Base-by-base conservation (phyloP, 1,140 invertebrate genomes). In the Cecropterus lyciades region DNA sequence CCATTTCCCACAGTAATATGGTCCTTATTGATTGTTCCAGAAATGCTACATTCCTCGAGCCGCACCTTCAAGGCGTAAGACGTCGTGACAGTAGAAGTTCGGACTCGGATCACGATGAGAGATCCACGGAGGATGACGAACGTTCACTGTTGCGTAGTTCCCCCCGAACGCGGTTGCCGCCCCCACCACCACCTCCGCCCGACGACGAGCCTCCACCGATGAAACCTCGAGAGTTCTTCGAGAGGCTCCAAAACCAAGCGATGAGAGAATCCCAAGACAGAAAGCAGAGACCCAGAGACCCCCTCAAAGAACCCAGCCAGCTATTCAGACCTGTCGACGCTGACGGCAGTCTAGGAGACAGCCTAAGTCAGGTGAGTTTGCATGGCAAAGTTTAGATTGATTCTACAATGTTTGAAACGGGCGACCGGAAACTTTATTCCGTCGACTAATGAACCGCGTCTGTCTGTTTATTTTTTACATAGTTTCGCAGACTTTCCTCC, bases 91-190 rank as follows among this genome's bases (percentile, higher is more conserved):
- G 89, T 46, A 78, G 87, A 7, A 92, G 90, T 66, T 92, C 92
- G 1, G 92, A 93, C 66, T 88, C 87, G 2, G 89, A 91, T 52
- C 90, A 89, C 68, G 90, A 92, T 81, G 92, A 92, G 68, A 79
- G 89, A n/a, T 91, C 89, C 0, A 91, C 90, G n/a, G 92, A 92
- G 69, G 92, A 93, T 75, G 92, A 93, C 69, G 92, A 93, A 72
- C 79, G 91, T 42, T 87, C 83, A 1, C 85, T 93, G 53, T 80
- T 93, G 43, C 80, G 87, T 20, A 84, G 82, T 51, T 89, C 86
- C 9, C 87, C 84, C 0, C 80, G 85, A 17, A 83, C 79, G 27
- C 72, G 88, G 55, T 71, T 89, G 11, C 88, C 85, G 0, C 85
- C 84, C 5, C 86, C 88, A 1, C 87, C 87, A 0, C 87, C 85